Percentiles rank a stretch among this genome's conserved stretches.
These are phyloP conservation scores for Myotis myotis DNA, from an alignment of 2,797 vertebrate species.

Conservation along the genomic window DNA sequence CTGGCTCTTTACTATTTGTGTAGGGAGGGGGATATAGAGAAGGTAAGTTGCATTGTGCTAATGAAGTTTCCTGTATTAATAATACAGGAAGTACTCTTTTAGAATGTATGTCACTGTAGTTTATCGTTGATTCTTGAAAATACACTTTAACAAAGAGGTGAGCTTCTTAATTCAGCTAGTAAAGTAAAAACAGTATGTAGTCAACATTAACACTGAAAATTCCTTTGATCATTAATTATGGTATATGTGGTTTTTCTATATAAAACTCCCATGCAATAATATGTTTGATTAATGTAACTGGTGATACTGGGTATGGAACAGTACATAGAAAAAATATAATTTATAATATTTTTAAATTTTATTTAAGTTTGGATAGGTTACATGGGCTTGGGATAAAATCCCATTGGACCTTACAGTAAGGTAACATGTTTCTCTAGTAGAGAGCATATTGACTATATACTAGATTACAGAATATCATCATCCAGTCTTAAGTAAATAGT, in stretches of 20 bases:
- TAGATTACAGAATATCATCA: background rate
- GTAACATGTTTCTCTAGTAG: background rate
- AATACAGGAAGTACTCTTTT: background rate
- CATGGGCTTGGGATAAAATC: background rate
- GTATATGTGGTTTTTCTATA: background rate
- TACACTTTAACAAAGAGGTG: background rate
- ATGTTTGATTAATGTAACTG: background rate
- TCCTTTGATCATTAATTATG: background rate
- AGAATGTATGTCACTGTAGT: background rate
- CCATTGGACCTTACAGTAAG: background rate
- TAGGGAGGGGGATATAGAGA: conserved; percentile 90
- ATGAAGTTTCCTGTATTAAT: background rate
- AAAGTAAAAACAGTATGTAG: background rate
- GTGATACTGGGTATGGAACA: background rate
- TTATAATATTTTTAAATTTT: background rate
- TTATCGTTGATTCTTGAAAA: conserved; percentile 50
- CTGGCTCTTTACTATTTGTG: conserved; percentile 92
- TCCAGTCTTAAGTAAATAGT: background rate
- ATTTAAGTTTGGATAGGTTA: background rate
- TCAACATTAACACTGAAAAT: background rate
- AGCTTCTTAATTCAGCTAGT: conserved; percentile 8
- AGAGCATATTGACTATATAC: background rate
- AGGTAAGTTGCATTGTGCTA: conserved; percentile 84
- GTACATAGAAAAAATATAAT: background rate
- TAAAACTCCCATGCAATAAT: background rate